Percentiles rank a stretch among this genome's conserved stretches.
These are phyloP conservation scores for Catocala fraxini DNA, from an alignment of 2,888 invertebrate species.

Conservation along the genomic window DNA sequence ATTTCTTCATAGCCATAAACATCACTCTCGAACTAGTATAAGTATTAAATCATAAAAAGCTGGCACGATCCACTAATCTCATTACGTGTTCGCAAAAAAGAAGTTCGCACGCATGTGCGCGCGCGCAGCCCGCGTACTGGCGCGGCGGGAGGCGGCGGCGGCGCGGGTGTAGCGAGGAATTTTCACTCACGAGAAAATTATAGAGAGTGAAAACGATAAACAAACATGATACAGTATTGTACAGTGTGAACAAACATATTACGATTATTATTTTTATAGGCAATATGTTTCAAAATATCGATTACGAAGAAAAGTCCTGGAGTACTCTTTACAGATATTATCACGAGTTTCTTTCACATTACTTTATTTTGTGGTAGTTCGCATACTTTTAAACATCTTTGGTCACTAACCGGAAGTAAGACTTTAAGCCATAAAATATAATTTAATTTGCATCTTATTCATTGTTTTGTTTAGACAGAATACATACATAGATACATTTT, in stretches of 20 bases:
- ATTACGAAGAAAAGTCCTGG: not conserved
- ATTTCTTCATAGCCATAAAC: conserved; percentile 6
- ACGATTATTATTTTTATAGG: not conserved
- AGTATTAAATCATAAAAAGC: conserved; percentile 26
- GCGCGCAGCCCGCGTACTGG: conserved; percentile 24
- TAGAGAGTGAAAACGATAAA: conserved; percentile 84
- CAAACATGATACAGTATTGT: conserved; percentile 68
- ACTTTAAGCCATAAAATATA: no score
- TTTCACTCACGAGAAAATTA: conserved; percentile 82
- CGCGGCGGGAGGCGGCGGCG: not conserved
- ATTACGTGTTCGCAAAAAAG: conserved; percentile 50
- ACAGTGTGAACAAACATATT: conserved; percentile 57
- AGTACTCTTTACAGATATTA: no score
- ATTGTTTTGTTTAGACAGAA: no score
- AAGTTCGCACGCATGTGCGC: conserved; percentile 42
- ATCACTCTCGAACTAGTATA: conserved; percentile 1
- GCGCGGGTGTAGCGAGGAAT: conserved; percentile 52
- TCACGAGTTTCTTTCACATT: no score
- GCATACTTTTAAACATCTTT: no score
- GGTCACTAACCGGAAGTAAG: no score
- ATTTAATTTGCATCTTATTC: no score
- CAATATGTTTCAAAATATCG: not conserved
- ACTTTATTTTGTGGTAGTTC: no score
- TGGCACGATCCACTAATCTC: conserved; percentile 48
- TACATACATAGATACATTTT: no score